Evolutionary conservation across 2,797 vertebrate species (phyloP).

Genomic region (Pelodytes ibericus): DNA sequence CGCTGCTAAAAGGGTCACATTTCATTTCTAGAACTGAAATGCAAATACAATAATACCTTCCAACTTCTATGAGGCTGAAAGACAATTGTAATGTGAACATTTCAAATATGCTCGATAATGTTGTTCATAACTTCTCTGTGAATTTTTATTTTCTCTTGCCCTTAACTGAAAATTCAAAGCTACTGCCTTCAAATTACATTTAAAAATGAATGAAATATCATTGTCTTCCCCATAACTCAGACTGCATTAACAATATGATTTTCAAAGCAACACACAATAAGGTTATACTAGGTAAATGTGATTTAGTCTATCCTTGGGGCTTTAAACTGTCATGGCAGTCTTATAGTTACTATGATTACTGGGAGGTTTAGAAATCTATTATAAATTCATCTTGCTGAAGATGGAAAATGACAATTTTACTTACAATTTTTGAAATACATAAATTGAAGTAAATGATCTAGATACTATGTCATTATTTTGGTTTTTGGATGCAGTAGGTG

Average conservation of each 20-base stretch:
- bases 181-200: conserved; percentile 10
- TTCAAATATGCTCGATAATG: conserved; percentile 23
- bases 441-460: too few relatives aligned
- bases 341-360: background rate
- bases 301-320: background rate
- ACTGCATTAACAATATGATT: conserved; percentile 19
- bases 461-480: too few relatives aligned
- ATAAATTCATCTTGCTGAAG: background rate
- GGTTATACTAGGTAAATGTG: background rate
- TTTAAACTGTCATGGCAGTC: background rate
- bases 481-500: too few relatives aligned
- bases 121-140: conserved; percentile 9
- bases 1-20: conserved; percentile 40
- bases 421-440: too few relatives aligned
- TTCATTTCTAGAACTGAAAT: conserved; percentile 25
- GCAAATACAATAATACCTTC: conserved; percentile 31
- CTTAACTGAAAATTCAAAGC: conserved; percentile 12
- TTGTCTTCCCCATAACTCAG: background rate
- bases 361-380: background rate
- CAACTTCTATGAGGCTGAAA: conserved; percentile 14
- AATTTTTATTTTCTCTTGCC: conserved; percentile 3
- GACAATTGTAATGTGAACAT: conserved; percentile 7
- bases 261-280: conserved; percentile 18
- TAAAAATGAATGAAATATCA: conserved; percentile 28
- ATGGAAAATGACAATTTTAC: background rate